These are phyloP conservation scores for Natrix natrix DNA, from an alignment of 2,797 vertebrate species.

Conservation along the genomic window DNA sequence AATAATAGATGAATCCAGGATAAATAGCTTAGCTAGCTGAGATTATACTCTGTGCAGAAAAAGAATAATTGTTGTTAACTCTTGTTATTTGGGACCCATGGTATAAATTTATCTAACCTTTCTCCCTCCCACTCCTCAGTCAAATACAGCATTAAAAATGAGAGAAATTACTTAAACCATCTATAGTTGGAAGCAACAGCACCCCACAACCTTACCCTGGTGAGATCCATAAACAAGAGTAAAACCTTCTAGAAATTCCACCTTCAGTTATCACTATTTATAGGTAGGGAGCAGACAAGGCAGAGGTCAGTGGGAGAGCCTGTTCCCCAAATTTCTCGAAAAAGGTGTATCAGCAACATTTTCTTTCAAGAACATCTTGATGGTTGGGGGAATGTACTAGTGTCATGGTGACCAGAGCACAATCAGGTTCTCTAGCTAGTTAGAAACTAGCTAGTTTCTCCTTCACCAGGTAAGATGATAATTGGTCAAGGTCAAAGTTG, in stretches of 20 bases:
- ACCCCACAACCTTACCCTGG: background rate
- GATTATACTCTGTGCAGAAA: background rate
- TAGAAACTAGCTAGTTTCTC: background rate
- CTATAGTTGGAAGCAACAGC: background rate
- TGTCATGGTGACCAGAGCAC: background rate
- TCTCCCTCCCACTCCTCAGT: background rate
- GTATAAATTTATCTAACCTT: background rate
- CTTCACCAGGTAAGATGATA: background rate
- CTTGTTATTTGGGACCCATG: background rate
- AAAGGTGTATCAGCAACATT: background rate
- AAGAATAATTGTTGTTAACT: background rate
- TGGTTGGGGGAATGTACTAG: background rate
- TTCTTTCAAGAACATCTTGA: background rate
- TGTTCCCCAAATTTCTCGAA: background rate
- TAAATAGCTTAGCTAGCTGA: background rate
- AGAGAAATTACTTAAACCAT: background rate
- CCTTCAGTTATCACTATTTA: background rate
- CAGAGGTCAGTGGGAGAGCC: background rate
- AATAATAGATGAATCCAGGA: background rate
- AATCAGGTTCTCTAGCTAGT: background rate
- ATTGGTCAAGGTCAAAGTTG: background rate
- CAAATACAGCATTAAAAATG: background rate
- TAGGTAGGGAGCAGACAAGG: background rate
- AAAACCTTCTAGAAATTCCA: background rate
- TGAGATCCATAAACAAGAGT: background rate